Conservation (phyloP, 2,888 invertebrate species). For the Pocota personata region DNA sequence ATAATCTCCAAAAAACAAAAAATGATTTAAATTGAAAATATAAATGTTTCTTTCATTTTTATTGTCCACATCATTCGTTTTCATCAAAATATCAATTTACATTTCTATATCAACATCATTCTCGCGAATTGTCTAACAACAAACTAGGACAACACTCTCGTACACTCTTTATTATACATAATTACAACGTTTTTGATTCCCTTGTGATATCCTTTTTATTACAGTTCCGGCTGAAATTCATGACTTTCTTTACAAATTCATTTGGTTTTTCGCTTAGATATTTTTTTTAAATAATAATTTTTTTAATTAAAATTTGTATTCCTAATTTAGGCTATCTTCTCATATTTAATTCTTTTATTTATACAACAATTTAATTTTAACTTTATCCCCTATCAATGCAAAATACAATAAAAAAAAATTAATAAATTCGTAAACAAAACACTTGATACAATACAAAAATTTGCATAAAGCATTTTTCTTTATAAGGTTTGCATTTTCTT, state of each 20-base stretch:
- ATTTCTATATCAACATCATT: slow-evolving; percentile 29
- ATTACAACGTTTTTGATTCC: slow-evolving; percentile 23
- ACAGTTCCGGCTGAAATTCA: slow-evolving; percentile 4
- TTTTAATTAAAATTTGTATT: slow-evolving; percentile 17
- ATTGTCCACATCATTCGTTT: slow-evolving; percentile 50
- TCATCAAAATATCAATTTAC: slow-evolving; percentile 37
- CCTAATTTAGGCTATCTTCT: slow-evolving; percentile 64
- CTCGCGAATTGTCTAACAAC: slow-evolving; percentile 15
- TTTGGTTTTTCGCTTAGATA: slow-evolving; percentile 46
- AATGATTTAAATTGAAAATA: slow-evolving; percentile 10
- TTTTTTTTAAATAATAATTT: slow-evolving; percentile 17
- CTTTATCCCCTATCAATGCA: slow-evolving; percentile 33
- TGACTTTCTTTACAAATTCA: slow-evolving; percentile 9
- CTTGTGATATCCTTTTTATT: background rate
- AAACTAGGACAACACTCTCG: slow-evolving; percentile 30
- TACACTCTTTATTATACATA: slow-evolving; percentile 34
- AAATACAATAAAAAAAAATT: slow-evolving; percentile 22
- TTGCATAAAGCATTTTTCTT: slow-evolving; percentile 59
- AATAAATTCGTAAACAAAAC: slow-evolving; percentile 73
- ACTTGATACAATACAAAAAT: slow-evolving; percentile 73
- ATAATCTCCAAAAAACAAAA: background rate
- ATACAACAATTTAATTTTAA: slow-evolving; percentile 21
- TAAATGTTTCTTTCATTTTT: slow-evolving; percentile 38
- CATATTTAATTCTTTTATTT: slow-evolving; percentile 18
- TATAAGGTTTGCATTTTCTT: slow-evolving; percentile 20